phyloP scores from a whole-genome alignment of 2,797 vertebrate genomes.

The Tragelaphus eurycerus region DNA sequence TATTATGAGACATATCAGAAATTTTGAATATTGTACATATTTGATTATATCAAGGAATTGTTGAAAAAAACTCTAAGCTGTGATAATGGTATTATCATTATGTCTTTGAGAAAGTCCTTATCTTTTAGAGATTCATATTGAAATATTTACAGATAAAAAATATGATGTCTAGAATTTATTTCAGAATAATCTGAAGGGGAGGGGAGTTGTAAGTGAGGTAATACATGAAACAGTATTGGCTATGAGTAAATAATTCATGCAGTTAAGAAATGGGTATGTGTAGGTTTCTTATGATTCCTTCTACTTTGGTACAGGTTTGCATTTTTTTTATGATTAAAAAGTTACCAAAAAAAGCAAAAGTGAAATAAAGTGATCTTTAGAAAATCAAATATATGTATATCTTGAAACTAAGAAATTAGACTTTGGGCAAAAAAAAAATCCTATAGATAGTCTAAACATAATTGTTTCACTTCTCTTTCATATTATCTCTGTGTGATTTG shows the following conservation, averaged over 20 bases:
- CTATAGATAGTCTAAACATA: neutral
- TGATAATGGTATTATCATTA: neutral
- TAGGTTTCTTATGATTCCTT: neutral
- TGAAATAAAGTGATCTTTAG: constrained; percentile 17
- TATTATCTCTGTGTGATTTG: neutral
- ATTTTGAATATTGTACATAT: neutral
- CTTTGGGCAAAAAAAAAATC: neutral
- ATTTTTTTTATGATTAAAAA: neutral
- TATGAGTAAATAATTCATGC: neutral
- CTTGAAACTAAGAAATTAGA: neutral
- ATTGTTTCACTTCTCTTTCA: neutral
- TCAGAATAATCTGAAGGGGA: neutral
- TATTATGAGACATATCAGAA: neutral
- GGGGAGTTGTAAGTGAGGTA: neutral
- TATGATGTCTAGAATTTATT: neutral
- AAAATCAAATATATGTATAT: neutral
- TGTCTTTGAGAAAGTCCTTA: neutral
- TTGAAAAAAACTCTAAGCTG: neutral
- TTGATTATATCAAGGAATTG: constrained; percentile 19
- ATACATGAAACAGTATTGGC: neutral
- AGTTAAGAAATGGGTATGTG: neutral
- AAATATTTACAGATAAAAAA: constrained; percentile 2
- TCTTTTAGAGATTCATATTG: neutral
- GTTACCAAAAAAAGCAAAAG: neutral
- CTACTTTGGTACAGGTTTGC: neutral